Evolutionary conservation across 2,113 vertebrate species (phyloP).

Genomic region (Ptilorrhoa leucosticta): DNA sequence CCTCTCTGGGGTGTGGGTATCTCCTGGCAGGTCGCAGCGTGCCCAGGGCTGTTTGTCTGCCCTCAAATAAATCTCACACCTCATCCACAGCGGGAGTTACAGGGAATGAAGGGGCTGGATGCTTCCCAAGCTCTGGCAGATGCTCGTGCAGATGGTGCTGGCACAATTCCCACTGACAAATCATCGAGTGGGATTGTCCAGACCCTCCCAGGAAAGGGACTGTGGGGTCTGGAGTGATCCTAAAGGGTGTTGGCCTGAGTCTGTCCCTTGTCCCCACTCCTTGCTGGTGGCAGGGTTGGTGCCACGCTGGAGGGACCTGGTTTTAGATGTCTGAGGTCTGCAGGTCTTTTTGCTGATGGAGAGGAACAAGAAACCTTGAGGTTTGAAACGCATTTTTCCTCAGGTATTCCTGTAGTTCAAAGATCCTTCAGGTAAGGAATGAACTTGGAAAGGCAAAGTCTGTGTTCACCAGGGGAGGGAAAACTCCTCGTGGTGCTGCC

Average conservation of each 20-base stretch:
- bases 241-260: not conserved
- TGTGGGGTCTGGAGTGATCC: not conserved
- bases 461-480: not conserved
- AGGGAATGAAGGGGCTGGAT: not conserved
- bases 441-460: not conserved
- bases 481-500: not conserved
- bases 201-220: not conserved
- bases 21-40: not conserved
- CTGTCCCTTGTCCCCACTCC: not conserved
- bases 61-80: not conserved
- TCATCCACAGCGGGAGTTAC: not conserved
- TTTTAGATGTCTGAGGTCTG: not conserved
- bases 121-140: constrained; percentile 1
- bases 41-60: not conserved
- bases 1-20: not conserved
- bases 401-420: not conserved
- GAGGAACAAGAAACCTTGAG: not conserved
- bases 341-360: not conserved
- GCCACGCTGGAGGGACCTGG: not conserved
- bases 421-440: not conserved
- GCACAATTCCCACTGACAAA: not conserved
- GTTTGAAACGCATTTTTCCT: not conserved
- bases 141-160: constrained; percentile 8
- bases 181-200: not conserved
- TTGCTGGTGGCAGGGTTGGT: not conserved